These are phyloP conservation scores for Gonatopus flavifemur DNA, from an alignment of 1,140 invertebrate genomes.

Conservation along the genomic window DNA sequence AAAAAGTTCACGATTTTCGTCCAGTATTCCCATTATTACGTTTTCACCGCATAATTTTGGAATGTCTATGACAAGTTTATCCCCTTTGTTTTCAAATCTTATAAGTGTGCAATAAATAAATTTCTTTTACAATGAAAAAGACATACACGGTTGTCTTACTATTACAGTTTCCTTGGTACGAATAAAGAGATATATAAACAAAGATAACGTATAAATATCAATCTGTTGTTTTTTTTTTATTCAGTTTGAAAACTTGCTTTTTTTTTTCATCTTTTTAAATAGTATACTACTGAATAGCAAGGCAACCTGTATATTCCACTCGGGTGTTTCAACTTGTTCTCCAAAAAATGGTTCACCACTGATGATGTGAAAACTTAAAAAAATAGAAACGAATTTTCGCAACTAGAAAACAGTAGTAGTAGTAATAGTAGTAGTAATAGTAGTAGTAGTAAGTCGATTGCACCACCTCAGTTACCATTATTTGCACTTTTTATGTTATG, in stretches of 20 bases:
- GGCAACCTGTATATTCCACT: no score
- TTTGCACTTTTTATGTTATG: conserved; percentile 19
- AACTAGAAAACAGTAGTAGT: no score
- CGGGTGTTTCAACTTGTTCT: conserved; percentile 1
- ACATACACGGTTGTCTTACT: conserved; percentile 22
- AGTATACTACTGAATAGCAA: conserved; percentile 29
- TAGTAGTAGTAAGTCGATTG: conserved; percentile 33
- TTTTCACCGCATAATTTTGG: conserved; percentile 30
- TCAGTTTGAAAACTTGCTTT: no score
- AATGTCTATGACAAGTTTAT: conserved; percentile 33
- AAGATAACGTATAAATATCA: no score
- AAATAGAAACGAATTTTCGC: conserved; percentile 29
- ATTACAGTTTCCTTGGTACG: conserved; percentile 5
- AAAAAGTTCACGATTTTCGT: background rate
- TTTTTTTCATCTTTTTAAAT: conserved; percentile 16
- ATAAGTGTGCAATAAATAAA: conserved; percentile 39
- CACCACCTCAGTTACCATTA: conserved; percentile 28
- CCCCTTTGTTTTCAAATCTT: conserved; percentile 27
- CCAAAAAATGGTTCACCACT: no score
- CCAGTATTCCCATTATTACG: background rate
- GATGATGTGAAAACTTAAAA: conserved; percentile 29
- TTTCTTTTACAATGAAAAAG: conserved; percentile 27
- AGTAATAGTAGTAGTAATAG: no score
- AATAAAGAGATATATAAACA: no score
- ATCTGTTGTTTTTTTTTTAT: conserved; percentile 14